Percentiles rank a stretch among this genome's conserved stretches.
phyloP scores from a whole-genome alignment of 2,113 vertebrate genomes.

The Clinocottus analis region DNA sequence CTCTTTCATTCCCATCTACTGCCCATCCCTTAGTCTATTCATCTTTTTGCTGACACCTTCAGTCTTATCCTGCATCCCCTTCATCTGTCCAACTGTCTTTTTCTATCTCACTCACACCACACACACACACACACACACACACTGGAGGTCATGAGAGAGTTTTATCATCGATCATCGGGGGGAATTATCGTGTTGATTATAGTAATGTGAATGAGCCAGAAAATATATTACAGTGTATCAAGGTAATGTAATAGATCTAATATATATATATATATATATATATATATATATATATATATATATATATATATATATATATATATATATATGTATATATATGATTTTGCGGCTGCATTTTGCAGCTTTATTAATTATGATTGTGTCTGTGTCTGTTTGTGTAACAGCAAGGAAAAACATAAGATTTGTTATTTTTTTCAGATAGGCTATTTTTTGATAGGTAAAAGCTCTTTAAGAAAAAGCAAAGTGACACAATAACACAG shows the following conservation, averaged over 20 bases:
- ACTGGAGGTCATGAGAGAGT: slow-evolving; percentile 20
- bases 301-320: no score
- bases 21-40: slow-evolving; percentile 23
- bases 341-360: neutral
- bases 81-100: slow-evolving; percentile 23
- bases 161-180: slow-evolving; percentile 24
- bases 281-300: no score
- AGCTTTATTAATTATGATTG: neutral
- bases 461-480: neutral
- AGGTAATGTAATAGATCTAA: neutral
- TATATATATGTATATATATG: no score
- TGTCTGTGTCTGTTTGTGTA: neutral
- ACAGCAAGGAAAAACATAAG: neutral
- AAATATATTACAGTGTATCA: neutral
- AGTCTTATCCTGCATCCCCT: slow-evolving; percentile 12
- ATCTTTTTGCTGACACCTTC: slow-evolving; percentile 42
- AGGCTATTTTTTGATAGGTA: neutral
- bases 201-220: slow-evolving; percentile 5
- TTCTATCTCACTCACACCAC: slow-evolving; percentile 32
- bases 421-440: no score
- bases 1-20: slow-evolving; percentile 34
- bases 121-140: neutral
- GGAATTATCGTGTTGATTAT: slow-evolving; percentile 25
- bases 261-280: no score
- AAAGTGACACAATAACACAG: neutral